These are phyloP conservation scores for Drosophila greeni DNA, from an alignment of 2,888 invertebrate genomes.

Conservation along the genomic window DNA sequence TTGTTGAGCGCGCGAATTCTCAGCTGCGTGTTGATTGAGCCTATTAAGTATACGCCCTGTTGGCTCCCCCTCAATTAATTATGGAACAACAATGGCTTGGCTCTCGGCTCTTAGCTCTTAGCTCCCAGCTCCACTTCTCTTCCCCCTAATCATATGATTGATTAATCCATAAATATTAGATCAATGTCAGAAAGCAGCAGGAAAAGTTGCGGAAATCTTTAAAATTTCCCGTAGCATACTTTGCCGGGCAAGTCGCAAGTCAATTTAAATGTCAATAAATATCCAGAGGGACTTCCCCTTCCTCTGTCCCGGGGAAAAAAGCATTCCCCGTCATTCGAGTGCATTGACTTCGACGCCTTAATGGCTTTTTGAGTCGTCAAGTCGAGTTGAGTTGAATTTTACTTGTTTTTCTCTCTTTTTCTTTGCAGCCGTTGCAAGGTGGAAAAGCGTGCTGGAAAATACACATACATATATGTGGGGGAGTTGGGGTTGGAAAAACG, in stretches of 20 bases:
- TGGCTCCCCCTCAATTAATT: conserved; percentile 39
- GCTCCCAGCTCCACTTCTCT: background rate
- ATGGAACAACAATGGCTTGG: conserved; percentile 7
- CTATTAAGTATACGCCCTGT: conserved; percentile 31
- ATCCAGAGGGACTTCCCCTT: background rate
- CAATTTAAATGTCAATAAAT: conserved; percentile 53
- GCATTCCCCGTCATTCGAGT: conserved; percentile 35
- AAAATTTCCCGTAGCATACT: conserved; percentile 3
- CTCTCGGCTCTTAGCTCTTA: too few species aligned
- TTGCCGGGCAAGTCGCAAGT: conserved; percentile 19
- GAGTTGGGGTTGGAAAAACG: conserved; percentile 11
- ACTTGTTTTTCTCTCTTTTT: conserved; percentile 19
- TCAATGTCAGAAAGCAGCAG: conserved; percentile 15
- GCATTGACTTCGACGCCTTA: conserved; percentile 57
- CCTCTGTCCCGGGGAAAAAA: background rate
- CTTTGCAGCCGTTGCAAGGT: conserved; percentile 10
- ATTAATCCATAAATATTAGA: conserved; percentile 27
- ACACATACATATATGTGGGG: background rate
- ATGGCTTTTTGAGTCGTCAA: conserved; percentile 48
- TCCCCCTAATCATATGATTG: conserved; percentile 24
- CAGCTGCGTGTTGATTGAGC: conserved; percentile 43
- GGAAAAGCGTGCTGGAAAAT: conserved; percentile 13
- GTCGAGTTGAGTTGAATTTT: conserved; percentile 14
- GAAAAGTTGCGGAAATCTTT: conserved; percentile 6
- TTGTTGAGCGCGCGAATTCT: conserved; percentile 12